Conservation (phyloP, 2,888 invertebrate species). For the Cataglyphis albicans region DNA sequence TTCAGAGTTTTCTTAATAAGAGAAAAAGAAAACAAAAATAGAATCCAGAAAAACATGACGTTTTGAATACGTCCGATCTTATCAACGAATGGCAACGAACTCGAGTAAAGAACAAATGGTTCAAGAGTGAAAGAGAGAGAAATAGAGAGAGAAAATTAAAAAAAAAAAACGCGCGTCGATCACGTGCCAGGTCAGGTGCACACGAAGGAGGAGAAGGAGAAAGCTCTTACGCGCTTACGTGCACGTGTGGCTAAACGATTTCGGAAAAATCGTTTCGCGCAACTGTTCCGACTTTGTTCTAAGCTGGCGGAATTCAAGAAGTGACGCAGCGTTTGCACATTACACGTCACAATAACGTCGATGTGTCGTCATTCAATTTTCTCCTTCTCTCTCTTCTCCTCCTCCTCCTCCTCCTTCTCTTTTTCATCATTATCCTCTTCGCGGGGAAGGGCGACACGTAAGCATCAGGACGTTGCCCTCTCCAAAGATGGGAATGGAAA, state of each 20-base stretch:
- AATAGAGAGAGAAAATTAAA: not conserved
- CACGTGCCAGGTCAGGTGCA: conserved; percentile 11
- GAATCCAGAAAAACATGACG: no score
- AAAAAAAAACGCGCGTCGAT: conserved; percentile 49
- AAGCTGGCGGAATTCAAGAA: conserved; percentile 58
- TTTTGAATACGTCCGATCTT: no score
- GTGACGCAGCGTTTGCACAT: conserved; percentile 57
- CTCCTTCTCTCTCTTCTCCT: not conserved
- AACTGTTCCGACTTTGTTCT: conserved; percentile 46
- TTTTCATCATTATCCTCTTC: not conserved
- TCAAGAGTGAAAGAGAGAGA: conserved; percentile 25
- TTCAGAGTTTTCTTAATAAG: no score
- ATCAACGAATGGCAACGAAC: no score
- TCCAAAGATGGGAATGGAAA: conserved; percentile 50
- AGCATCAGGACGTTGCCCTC: conserved; percentile 59
- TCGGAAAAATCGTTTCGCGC: conserved; percentile 55
- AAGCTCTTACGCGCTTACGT: conserved; percentile 40
- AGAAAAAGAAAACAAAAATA: no score
- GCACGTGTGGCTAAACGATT: conserved; percentile 40
- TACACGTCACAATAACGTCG: not conserved
- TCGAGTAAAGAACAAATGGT: conserved; percentile 28
- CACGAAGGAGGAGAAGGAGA: conserved; percentile 43
- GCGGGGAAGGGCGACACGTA: conserved; percentile 47
- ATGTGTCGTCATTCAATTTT: not conserved
- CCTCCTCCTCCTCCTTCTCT: not conserved